These are phyloP conservation scores for Linnaemya vulpina DNA, from an alignment of 2,888 invertebrate genomes.

Conservation along the genomic window DNA sequence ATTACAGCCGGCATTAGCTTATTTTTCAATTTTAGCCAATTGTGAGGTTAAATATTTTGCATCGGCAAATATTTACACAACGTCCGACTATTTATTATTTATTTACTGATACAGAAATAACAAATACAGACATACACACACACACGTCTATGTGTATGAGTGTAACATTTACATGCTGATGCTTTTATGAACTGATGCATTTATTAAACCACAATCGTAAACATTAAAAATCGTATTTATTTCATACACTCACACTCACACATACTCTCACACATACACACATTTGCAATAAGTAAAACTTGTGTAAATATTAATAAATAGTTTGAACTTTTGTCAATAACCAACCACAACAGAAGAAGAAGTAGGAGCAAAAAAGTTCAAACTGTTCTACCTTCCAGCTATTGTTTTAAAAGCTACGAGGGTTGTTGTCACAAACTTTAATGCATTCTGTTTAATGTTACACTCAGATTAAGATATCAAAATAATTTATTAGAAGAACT, in stretches of 20 bases:
- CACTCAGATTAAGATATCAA: too few relatives aligned
- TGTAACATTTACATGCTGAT: too few relatives aligned
- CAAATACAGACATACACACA: not conserved
- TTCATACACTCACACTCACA: not conserved
- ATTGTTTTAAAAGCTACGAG: slow-evolving; percentile 24
- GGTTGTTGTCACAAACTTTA: not conserved
- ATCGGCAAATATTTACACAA: slow-evolving; percentile 18
- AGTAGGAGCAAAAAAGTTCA: slow-evolving; percentile 4
- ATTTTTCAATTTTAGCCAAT: slow-evolving; percentile 12
- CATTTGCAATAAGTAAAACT: not conserved
- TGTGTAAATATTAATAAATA: slow-evolving; percentile 43
- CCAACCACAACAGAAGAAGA: slow-evolving; percentile 17
- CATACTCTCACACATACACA: not conserved
- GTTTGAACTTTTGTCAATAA: slow-evolving; percentile 24
- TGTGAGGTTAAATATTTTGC: slow-evolving; percentile 1
- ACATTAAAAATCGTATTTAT: not conserved
- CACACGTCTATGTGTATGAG: not conserved
- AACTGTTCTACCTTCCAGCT: slow-evolving; percentile 7
- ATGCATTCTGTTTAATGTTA: too few relatives aligned
- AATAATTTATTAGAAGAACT: too few relatives aligned
- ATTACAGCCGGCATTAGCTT: not conserved
- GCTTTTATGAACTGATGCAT: not conserved
- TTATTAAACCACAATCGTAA: not conserved
- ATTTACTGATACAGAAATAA: slow-evolving; percentile 34
- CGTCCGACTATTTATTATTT: slow-evolving; percentile 5